Percentiles rank a stretch among this genome's conserved stretches.
Conservation (phyloP, 1,140 invertebrate species). For the Triops cancriformis region DNA sequence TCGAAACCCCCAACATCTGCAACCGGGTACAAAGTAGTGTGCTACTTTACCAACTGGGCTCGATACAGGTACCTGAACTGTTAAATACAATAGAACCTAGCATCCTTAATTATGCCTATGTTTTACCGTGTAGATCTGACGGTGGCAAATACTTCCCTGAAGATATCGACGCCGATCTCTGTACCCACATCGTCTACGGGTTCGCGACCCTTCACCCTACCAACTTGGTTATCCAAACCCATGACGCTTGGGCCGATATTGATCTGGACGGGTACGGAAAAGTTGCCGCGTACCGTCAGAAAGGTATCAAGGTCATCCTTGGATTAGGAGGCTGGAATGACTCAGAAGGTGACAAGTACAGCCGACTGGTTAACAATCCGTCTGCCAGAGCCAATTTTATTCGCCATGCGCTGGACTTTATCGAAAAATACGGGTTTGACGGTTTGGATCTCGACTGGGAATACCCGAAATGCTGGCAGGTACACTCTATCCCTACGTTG, state of each 20-base stretch:
- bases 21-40: conserved; percentile 50
- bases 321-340: conserved; percentile 87
- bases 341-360: conserved; percentile 76
- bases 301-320: conserved; percentile 70
- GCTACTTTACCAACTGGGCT: conserved; percentile 68
- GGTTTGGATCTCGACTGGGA: conserved; percentile 85
- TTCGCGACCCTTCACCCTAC: conserved; percentile 62
- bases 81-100: conserved; percentile 36
- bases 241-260: conserved; percentile 81
- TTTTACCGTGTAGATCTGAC: conserved; percentile 41
- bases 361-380: conserved; percentile 65
- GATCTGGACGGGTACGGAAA: conserved; percentile 73
- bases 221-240: conserved; percentile 64
- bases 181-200: conserved; percentile 64
- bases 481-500: conserved; percentile 46
- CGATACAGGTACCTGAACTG: conserved; percentile 45
- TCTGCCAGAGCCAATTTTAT: conserved; percentile 60
- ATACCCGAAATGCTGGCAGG: conserved; percentile 86
- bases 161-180: conserved; percentile 55
- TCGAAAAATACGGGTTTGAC: conserved; percentile 75
- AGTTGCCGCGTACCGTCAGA: conserved; percentile 64
- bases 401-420: conserved; percentile 60
- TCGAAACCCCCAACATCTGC: conserved; percentile 24
- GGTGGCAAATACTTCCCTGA: conserved; percentile 55
- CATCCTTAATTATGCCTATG: too few relatives aligned